Percentiles rank a stretch among this genome's conserved stretches.
These are phyloP conservation scores for Dichetophora obliterata DNA, from an alignment of 2,888 invertebrate species.

Conservation along the genomic window DNA sequence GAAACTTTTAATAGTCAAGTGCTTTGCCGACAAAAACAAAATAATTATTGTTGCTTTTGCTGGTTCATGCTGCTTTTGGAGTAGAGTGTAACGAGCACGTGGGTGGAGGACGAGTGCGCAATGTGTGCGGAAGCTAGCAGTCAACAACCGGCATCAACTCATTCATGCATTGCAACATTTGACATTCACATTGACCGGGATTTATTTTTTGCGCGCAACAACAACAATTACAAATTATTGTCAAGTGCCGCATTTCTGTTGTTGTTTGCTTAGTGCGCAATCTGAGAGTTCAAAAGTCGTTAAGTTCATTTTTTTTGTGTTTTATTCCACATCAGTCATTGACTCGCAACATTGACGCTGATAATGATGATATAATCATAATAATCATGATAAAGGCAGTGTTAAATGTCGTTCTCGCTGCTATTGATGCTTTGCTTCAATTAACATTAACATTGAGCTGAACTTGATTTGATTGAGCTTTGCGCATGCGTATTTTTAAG, in stretches of 20 bases:
- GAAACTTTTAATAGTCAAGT: background rate
- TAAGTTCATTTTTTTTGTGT: no score
- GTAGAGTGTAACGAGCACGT: background rate
- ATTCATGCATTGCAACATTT: conserved; percentile 12
- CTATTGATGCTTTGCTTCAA: background rate
- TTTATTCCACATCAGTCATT: background rate
- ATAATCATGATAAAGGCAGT: background rate
- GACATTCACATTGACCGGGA: conserved; percentile 34
- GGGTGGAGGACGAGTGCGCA: background rate
- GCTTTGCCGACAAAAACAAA: background rate
- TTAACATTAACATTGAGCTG: background rate
- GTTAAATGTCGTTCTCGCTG: background rate
- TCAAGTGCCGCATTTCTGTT: background rate
- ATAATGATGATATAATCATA: conserved; percentile 14
- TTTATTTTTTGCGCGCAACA: conserved; percentile 3
- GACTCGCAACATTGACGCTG: conserved; percentile 15
- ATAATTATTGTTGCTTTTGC: background rate
- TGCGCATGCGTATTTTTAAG: conserved; percentile 6
- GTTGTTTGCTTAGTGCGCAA: no score
- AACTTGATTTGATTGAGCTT: conserved; percentile 57
- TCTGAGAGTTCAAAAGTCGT: no score
- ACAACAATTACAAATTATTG: conserved; percentile 8
- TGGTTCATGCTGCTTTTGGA: background rate
- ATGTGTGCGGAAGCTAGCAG: background rate
- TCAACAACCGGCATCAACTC: background rate